Conservation (phyloP, 2,113 vertebrate genomes). For the Todiramphus chloris region DNA sequence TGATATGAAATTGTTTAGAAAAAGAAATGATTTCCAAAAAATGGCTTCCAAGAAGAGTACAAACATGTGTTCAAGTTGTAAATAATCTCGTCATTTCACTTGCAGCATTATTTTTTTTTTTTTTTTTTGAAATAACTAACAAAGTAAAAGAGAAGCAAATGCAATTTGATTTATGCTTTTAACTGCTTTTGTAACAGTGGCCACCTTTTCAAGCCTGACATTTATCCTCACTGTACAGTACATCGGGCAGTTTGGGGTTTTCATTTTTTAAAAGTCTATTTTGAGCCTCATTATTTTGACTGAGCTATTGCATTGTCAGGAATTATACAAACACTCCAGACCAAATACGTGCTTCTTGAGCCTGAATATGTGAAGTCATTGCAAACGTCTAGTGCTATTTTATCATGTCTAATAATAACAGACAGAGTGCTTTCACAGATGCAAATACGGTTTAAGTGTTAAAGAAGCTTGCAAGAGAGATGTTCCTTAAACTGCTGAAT, state of each 20-base stretch:
- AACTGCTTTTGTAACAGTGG: background rate
- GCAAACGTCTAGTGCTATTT: slow-evolving; percentile 37
- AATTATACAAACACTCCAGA: slow-evolving; percentile 23
- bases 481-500: background rate
- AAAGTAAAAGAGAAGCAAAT: background rate
- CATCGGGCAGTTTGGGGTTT: background rate
- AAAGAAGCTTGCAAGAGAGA: background rate
- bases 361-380: slow-evolving; percentile 1
- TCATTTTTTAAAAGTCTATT: background rate
- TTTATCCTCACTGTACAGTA: background rate
- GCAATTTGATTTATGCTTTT: background rate
- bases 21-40: background rate
- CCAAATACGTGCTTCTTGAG: background rate
- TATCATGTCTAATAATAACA: slow-evolving; percentile 38
- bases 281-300: background rate
- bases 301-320: background rate
- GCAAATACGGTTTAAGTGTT: slow-evolving; percentile 24
- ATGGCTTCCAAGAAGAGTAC: background rate
- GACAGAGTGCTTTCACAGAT: slow-evolving; percentile 12
- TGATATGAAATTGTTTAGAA: background rate
- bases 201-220: background rate
- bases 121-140: background rate
- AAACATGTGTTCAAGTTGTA: background rate
- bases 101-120: background rate
- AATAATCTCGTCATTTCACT: background rate